Evolutionary conservation across 2,797 vertebrate genomes (phyloP), one percentile per base, ranked within the genome.

Genomic region (Sphenopsis melanotis): DNA sequence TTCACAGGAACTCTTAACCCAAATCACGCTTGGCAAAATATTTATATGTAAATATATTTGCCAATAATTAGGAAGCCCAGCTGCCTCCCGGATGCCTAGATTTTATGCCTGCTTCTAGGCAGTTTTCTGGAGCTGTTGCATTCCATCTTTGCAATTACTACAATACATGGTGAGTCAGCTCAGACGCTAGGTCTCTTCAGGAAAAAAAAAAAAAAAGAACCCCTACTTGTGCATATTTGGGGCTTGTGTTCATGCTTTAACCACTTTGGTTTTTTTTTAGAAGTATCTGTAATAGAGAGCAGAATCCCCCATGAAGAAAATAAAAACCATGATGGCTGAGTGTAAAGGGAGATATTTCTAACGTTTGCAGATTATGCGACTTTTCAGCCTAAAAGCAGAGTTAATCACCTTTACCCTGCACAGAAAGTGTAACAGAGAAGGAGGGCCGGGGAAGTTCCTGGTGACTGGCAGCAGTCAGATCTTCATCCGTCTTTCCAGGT

Each of bases 31-130:
- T 90, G 91, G 94, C 93, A 96, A 97, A 97, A 97, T 97, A 96
- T 96, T 96, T 97, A 95, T 96, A 91, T 84, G 95, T 95, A 96
- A 96, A 96, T 96, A 95, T 88, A 96, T 95, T 96, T 96, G 92
- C 88, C 91, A 95, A 90, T 93, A 93, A 93, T 95, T 95, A 97
- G 93, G 96, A 91, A 96, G 70, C 87, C 86, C 94, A 95, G 94
- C 95, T 96, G 96, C 92, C 72, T 89, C 32, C 32, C 1, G 18
- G 80, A 91, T 90, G 94, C 63, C 46, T 93, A 60, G 76, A 84
- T 94, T 94, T 94, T 69, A 68, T 89, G 70, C 57, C 76, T 69
- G 61, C 42, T 89, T 52, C 80, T 90, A 91, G 87, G 83, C 90
- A 84, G 79, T 86, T 93, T 84, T 81, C 82, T 94, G 77, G 55